phyloP scores from a whole-genome alignment of 2,888 invertebrate species.

The Diplazon laetatorius region DNA sequence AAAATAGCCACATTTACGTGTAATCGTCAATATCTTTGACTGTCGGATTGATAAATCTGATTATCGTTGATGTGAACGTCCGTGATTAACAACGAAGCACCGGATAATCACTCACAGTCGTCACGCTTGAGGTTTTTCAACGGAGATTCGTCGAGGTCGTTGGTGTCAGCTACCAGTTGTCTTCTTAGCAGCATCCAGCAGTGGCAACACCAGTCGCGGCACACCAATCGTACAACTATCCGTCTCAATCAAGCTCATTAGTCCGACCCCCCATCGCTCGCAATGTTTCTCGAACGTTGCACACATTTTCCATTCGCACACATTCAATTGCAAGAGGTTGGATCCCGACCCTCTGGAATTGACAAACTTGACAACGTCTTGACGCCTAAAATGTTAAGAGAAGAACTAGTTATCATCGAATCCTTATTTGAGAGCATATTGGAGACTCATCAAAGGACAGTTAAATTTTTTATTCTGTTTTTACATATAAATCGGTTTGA shows the following conservation, averaged over 20 bases:
- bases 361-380: no score
- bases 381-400: no score
- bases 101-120: conserved; percentile 6
- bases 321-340: conserved; percentile 6
- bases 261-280: conserved; percentile 42
- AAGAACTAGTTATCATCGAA: no score
- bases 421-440: no score
- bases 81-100: not conserved
- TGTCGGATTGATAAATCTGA: not conserved
- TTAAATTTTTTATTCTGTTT: no score
- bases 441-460: no score
- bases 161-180: conserved; percentile 29
- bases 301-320: conserved; percentile 13
- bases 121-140: not conserved
- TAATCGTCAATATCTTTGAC: not conserved
- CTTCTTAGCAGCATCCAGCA: no score
- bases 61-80: not conserved
- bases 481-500: no score
- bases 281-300: conserved; percentile 28
- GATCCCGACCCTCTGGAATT: conserved; percentile 13
- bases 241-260: conserved; percentile 59
- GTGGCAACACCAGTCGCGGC: conserved; percentile 19
- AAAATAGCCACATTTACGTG: no score
- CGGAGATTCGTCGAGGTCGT: conserved; percentile 24
- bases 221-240: conserved; percentile 54